A percentile compares a stretch with the other conserved stretches of the same genome.
Evolutionary conservation across 1,140 invertebrate genomes (phyloP).

Genomic region (Macrosteles quadrilineatus): DNA sequence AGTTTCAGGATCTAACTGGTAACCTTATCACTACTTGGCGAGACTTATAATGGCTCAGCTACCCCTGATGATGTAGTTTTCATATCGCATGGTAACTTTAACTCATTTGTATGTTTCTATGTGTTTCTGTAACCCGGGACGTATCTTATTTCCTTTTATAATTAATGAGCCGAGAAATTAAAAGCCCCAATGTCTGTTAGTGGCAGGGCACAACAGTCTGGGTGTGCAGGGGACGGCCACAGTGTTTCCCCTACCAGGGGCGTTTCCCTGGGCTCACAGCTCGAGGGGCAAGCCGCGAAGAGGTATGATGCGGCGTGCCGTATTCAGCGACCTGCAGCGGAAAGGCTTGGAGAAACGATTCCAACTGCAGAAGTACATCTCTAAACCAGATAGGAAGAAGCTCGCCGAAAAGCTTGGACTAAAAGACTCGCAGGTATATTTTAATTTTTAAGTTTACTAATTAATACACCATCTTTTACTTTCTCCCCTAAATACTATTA

Average conservation of each 20-base stretch:
- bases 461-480: too few relatives aligned
- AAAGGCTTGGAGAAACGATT: slow-evolving; percentile 95
- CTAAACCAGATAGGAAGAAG: slow-evolving; percentile 96
- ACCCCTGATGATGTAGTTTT: too few relatives aligned
- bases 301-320: slow-evolving; percentile 92
- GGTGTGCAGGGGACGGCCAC: slow-evolving; percentile 54
- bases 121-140: too few relatives aligned
- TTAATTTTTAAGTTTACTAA: too few relatives aligned
- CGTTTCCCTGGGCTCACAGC: slow-evolving; percentile 79
- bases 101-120: too few relatives aligned
- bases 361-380: slow-evolving; percentile 97
- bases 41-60: too few relatives aligned
- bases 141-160: too few relatives aligned
- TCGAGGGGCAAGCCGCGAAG: slow-evolving; percentile 79
- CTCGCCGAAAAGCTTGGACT: slow-evolving; percentile 93
- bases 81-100: too few relatives aligned
- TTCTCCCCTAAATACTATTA: too few relatives aligned
- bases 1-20: too few relatives aligned
- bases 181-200: neutral
- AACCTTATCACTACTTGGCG: too few relatives aligned
- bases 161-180: too few relatives aligned
- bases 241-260: slow-evolving; percentile 66
- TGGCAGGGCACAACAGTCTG: slow-evolving; percentile 45
- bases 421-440: slow-evolving; percentile 91
- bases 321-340: slow-evolving; percentile 91